phyloP scores from a whole-genome alignment of 2,797 vertebrate species.

The Rhinella marina region DNA sequence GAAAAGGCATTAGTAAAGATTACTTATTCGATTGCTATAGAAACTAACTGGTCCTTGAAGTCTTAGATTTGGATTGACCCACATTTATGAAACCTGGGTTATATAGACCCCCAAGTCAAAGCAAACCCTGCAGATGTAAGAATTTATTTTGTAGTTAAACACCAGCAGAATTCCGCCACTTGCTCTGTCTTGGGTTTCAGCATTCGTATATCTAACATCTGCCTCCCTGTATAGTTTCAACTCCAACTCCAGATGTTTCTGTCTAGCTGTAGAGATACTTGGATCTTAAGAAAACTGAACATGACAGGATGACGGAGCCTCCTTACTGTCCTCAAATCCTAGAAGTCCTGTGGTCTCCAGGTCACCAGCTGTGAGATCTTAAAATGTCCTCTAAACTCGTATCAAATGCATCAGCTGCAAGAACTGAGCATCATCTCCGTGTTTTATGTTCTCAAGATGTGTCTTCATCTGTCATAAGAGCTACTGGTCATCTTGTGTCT shows the following conservation, averaged over 20 bases:
- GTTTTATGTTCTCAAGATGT: background rate
- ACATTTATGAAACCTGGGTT: background rate
- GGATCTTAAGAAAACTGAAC: conserved; percentile 20
- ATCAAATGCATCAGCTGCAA: conserved; percentile 7
- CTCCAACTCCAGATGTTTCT: conserved; percentile 16
- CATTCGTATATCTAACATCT: background rate
- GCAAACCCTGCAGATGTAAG: background rate
- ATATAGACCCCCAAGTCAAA: background rate
- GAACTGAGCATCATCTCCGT: background rate
- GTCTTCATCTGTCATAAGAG: conserved; percentile 19
- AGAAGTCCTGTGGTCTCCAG: background rate
- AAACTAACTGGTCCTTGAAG: background rate
- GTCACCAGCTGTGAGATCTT: conserved; percentile 45
- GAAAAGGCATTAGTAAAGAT: background rate
- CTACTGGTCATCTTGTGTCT: background rate
- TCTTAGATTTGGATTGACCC: background rate
- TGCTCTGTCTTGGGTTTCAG: background rate
- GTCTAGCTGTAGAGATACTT: conserved; percentile 1
- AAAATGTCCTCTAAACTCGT: background rate
- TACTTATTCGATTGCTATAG: background rate
- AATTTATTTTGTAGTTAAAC: background rate
- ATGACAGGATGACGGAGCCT: conserved; percentile 21
- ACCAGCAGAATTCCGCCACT: background rate
- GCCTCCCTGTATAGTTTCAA: background rate
- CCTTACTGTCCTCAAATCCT: conserved; percentile 11